Conservation (phyloP, 2,113 vertebrate species). For the Isurus oxyrinchus region DNA sequence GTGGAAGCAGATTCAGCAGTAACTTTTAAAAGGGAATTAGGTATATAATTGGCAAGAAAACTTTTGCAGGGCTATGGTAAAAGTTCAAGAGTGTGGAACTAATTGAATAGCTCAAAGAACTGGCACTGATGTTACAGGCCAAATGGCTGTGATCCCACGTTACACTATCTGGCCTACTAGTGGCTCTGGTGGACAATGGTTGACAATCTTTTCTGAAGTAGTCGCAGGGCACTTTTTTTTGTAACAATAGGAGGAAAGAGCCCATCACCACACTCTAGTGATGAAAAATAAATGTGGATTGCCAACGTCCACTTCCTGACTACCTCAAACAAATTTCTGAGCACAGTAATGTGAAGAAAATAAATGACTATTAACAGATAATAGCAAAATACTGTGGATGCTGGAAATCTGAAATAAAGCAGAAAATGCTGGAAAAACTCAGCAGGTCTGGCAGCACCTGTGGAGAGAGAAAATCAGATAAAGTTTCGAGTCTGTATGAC, state of each 20-base stretch:
- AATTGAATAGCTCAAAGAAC: neutral
- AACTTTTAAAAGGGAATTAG: neutral
- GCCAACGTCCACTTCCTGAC: neutral
- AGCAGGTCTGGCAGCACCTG: too few species aligned
- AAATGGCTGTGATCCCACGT: neutral
- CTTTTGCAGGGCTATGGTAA: neutral
- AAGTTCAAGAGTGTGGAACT: neutral
- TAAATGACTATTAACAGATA: neutral
- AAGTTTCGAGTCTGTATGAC: too few species aligned
- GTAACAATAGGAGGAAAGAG: neutral
- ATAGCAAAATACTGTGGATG: too few species aligned
- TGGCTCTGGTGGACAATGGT: neutral
- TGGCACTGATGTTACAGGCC: neutral
- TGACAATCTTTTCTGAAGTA: neutral
- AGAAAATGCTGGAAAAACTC: too few species aligned
- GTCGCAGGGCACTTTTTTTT: neutral
- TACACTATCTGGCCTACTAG: neutral
- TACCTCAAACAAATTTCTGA: neutral
- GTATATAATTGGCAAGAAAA: neutral
- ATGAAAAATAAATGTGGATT: neutral
- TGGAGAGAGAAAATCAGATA: too few species aligned
- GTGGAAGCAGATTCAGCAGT: neutral
- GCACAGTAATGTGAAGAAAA: neutral
- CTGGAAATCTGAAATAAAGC: too few species aligned
- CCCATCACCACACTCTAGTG: neutral